Conservation (phyloP, 2,797 vertebrate genomes). For the Champsocephalus gunnari region DNA sequence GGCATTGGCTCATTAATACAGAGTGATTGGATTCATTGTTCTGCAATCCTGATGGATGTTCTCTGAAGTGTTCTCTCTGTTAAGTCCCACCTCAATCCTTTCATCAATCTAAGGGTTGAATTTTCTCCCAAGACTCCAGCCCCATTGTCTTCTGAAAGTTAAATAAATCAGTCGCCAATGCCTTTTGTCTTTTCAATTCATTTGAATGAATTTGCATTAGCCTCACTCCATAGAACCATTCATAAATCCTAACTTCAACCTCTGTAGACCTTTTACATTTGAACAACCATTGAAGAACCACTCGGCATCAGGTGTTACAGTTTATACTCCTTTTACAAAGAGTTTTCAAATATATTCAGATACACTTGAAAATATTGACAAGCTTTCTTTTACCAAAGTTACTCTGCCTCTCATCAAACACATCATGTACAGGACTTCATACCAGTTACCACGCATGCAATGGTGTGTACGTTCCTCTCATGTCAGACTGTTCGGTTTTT, state of each 20-base stretch:
- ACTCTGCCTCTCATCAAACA: not conserved
- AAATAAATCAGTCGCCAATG: slow-evolving; percentile 77
- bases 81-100: slow-evolving; percentile 70
- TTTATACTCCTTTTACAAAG: slow-evolving; percentile 34
- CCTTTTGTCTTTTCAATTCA: slow-evolving; percentile 74
- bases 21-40: slow-evolving; percentile 85
- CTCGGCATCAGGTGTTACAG: slow-evolving; percentile 41
- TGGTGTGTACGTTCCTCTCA: not conserved
- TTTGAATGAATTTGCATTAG: slow-evolving; percentile 74
- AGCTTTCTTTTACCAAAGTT: slow-evolving; percentile 6
- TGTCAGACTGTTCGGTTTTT: slow-evolving; percentile 3
- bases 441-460: not conserved
- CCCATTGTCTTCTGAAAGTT: slow-evolving; percentile 74
- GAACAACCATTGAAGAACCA: slow-evolving; percentile 46
- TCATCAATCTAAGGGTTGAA: slow-evolving; percentile 76
- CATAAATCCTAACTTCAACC: slow-evolving; percentile 65
- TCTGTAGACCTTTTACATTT: slow-evolving; percentile 52
- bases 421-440: not conserved
- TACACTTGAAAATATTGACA: slow-evolving; percentile 13
- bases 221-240: slow-evolving; percentile 69
- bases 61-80: slow-evolving; percentile 76
- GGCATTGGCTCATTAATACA: slow-evolving; percentile 84
- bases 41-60: slow-evolving; percentile 81
- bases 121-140: slow-evolving; percentile 68
- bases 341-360: slow-evolving; percentile 43